These are phyloP conservation scores for Nasonovia ribisnigri DNA, from an alignment of 2,888 invertebrate genomes.

Conservation along the genomic window DNA sequence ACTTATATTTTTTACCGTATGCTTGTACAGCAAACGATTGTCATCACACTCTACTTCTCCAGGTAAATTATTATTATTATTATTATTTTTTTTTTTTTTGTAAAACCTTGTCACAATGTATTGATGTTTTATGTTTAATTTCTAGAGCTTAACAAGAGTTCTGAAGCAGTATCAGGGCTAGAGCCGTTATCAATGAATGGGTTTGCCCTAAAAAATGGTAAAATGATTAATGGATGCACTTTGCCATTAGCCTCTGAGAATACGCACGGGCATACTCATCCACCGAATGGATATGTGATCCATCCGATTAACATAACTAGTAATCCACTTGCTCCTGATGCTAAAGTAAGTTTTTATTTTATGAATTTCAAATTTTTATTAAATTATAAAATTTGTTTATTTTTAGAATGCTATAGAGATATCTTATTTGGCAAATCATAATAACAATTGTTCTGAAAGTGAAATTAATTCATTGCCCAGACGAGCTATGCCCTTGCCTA, in stretches of 20 bases:
- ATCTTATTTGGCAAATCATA: conserved; percentile 79
- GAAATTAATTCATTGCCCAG: conserved; percentile 60
- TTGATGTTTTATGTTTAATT: conserved; percentile 11
- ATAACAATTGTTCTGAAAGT: conserved; percentile 71
- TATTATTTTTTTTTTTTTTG: too few species aligned
- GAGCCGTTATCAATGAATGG: conserved; percentile 69
- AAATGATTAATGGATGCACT: conserved; percentile 72
- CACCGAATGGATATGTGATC: conserved; percentile 65
- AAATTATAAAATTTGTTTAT: conserved; percentile 67
- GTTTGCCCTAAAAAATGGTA: conserved; percentile 71
- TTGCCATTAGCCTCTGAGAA: conserved; percentile 71
- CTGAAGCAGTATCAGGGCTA: conserved; percentile 70
- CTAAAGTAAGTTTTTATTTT: conserved; percentile 75
- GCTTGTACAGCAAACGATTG: conserved; percentile 49
- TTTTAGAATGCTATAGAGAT: conserved; percentile 77
- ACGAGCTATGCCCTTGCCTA: conserved; percentile 49
- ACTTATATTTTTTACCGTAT: conserved; percentile 30
- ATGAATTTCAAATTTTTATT: conserved; percentile 29
- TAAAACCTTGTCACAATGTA: background rate
- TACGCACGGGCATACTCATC: conserved; percentile 72
- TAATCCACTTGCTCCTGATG: conserved; percentile 81
- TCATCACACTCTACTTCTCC: conserved; percentile 23
- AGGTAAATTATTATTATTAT: conserved; percentile 49
- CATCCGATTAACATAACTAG: conserved; percentile 80
- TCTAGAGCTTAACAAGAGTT: conserved; percentile 70